phyloP scores from a whole-genome alignment of 2,113 vertebrate species.

The Recurvirostra avosetta region DNA sequence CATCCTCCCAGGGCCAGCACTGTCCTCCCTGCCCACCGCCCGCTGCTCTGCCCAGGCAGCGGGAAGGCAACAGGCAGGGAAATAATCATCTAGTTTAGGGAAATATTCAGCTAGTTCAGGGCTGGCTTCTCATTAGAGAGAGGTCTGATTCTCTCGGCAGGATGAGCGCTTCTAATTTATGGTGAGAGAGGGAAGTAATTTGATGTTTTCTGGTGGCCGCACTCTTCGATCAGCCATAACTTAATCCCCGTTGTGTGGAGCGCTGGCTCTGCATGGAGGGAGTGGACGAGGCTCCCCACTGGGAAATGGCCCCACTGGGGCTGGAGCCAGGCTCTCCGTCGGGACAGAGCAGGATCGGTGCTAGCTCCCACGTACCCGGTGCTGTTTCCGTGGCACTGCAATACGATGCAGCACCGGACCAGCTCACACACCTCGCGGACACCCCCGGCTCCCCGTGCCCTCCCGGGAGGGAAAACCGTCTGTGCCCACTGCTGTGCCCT shows the following conservation, averaged over 20 bases:
- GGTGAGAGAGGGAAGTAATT: neutral
- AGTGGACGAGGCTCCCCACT: rapidly evolving
- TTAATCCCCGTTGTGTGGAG: neutral
- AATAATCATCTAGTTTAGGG: neutral
- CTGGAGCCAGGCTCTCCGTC: neutral
- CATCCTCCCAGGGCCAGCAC: neutral
- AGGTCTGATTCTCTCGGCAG: neutral
- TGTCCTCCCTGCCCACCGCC: neutral
- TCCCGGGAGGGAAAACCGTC: rapidly evolving
- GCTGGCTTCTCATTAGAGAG: neutral
- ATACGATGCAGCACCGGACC: neutral
- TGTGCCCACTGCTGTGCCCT: neutral
- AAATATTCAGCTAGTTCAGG: neutral
- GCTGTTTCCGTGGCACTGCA: neutral
- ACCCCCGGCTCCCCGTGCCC: neutral
- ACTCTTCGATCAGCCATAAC: neutral
- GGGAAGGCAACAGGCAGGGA: neutral
- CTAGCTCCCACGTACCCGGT: rapidly evolving
- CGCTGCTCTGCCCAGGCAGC: rapidly evolving
- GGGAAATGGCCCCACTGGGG: rapidly evolving
- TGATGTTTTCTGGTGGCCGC: neutral
- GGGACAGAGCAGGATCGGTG: neutral
- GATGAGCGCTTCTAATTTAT: neutral
- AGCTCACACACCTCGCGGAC: neutral
- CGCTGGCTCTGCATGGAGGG: neutral